Base-by-base conservation (phyloP, 2,888 invertebrate species). In the Volucella bombylans region DNA sequence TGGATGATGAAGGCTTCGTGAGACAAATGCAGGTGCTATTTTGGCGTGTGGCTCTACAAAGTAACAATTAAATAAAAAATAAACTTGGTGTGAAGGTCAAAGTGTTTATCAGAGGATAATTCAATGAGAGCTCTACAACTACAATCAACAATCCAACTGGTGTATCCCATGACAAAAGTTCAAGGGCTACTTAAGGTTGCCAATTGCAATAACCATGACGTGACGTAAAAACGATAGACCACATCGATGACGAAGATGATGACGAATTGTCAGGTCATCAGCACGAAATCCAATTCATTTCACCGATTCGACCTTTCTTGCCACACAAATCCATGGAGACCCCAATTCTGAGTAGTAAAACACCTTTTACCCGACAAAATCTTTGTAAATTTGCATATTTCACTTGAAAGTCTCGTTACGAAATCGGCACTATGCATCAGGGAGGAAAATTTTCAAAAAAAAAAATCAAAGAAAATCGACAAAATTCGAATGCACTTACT, bases 341-440 rank as follows among this genome's bases (percentile, higher is more conserved):
- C 12, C 43, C 41, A 59, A 41, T 0, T 57, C 15, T 8, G 11
- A 14, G 0, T 47, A 1, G 8, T 10, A 23, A 8, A n/a, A 14
- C 11, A 12, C 50, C 12, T 38, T 14, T 8, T 15, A 23, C 49
- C 43, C 18, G 8, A 15, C 10, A 15, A 12, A 62, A 12, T 49
- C 12, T 4, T 0, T 10, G 0, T 8, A 52, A 11, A 50, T 49
- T 61, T 67, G 62, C 77, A 31, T 77, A 68, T 71, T 68, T 73
- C 68, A 73, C 50, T 23, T 12, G 10, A 15, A 78, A 73, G 64
- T 15, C n/a, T 59, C 43, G 79, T 83, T 83, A 83, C 65, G 82
- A 83, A 83, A 83, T 38, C 65, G 31, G 15, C 15, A 54, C 71
- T 47, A 23, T 38, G 74, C 31, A 74, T 59, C 23, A 23, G 10